Evolutionary conservation across 1,140 invertebrate species (phyloP).

Genomic region (Reticulitermes speratus): DNA sequence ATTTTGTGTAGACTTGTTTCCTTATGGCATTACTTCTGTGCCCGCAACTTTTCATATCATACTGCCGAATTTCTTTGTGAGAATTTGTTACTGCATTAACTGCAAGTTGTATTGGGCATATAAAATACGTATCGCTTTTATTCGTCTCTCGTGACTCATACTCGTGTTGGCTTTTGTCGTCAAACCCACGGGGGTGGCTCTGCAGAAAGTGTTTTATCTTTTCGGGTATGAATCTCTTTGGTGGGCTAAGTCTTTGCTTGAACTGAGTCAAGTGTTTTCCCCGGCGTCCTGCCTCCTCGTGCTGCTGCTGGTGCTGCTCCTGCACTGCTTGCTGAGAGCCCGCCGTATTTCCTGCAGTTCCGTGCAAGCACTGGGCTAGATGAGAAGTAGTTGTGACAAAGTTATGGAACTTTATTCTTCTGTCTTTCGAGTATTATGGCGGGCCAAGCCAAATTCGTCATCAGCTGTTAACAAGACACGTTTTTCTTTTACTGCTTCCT

Average conservation of each 20-base stretch:
- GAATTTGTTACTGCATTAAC: too few relatives aligned
- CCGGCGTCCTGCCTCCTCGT: not conserved
- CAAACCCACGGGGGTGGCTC: too few relatives aligned
- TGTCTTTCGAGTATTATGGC: not conserved
- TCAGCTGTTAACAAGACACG: not conserved
- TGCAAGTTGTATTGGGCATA: too few relatives aligned
- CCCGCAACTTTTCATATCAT: too few relatives aligned
- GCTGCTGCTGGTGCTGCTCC: not conserved
- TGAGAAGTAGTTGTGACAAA: not conserved
- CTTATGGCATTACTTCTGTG: too few relatives aligned
- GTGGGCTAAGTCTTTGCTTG: conserved; percentile 7
- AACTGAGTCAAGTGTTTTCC: not conserved
- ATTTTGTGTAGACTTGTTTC: too few relatives aligned
- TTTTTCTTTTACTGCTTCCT: not conserved
- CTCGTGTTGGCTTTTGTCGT: not conserved
- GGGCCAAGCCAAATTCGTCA: not conserved
- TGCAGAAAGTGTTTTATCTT: not conserved
- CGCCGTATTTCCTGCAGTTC: not conserved
- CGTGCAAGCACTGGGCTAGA: conserved; percentile 6
- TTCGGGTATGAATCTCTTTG: not conserved
- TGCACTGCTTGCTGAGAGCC: not conserved
- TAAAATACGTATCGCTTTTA: too few relatives aligned
- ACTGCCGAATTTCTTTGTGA: too few relatives aligned
- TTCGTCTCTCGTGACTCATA: too few relatives aligned
- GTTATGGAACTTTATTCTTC: not conserved